Percentiles rank a stretch among this genome's conserved stretches.
phyloP scores from a whole-genome alignment of 2,113 vertebrate genomes.

The Ctenodactylus gundi region DNA sequence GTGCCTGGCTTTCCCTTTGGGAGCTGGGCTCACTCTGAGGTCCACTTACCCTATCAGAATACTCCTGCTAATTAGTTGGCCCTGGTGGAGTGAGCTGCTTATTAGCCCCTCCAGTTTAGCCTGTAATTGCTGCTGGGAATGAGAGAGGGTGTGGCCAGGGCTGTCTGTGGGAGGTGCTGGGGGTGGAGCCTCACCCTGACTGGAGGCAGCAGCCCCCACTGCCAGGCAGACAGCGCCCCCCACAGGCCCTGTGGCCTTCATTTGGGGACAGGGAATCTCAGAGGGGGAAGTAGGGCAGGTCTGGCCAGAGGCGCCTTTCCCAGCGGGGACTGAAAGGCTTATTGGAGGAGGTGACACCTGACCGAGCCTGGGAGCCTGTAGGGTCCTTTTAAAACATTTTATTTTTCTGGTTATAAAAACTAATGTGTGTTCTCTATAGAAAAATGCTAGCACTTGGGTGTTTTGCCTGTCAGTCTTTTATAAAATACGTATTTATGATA shows the following conservation, averaged over 20 bases:
- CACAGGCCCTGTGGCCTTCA: too few species aligned
- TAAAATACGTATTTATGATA: constrained; percentile 70
- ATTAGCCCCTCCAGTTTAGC: constrained; percentile 6
- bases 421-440: constrained; percentile 21
- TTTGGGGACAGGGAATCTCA: neutral
- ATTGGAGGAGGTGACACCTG: neutral
- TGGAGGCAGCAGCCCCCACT: neutral
- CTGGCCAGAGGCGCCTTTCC: fast-evolving
- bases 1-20: neutral
- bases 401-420: constrained; percentile 48
- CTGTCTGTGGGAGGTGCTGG: neutral
- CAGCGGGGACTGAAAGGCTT: neutral
- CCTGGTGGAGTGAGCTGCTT: neutral
- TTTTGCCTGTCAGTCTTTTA: constrained; percentile 63
- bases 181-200: neutral
- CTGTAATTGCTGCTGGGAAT: constrained; percentile 13
- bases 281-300: neutral
- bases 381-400: constrained; percentile 51
- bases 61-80: neutral
- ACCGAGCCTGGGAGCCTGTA: neutral
- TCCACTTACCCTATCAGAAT: neutral
- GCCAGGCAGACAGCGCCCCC: neutral
- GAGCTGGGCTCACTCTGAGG: neutral
- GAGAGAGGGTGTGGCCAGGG: neutral
- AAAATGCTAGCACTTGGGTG: constrained; percentile 12